These are phyloP conservation scores for Ammodytes dubius DNA, from an alignment of 2,113 vertebrate genomes.

Conservation along the genomic window DNA sequence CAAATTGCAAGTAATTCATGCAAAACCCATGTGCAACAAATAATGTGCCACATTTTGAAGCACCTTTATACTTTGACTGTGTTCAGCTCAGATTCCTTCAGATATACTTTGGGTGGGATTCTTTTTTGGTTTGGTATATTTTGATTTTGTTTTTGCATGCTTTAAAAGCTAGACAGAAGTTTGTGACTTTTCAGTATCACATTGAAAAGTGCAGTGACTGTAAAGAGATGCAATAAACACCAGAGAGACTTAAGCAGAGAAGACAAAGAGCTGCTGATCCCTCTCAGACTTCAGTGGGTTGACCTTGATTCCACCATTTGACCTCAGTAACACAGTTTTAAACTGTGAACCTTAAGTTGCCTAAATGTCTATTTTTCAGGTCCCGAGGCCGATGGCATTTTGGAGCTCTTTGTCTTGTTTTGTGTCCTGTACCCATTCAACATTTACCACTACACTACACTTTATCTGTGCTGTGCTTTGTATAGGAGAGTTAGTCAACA, in stretches of 20 bases:
- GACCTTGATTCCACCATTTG: constrained; percentile 16
- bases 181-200: constrained; percentile 39
- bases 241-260: constrained; percentile 15
- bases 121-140: constrained; percentile 37
- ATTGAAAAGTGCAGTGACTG: constrained; percentile 35
- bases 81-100: constrained; percentile 37
- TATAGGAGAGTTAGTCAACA: constrained; percentile 49
- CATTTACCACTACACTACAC: constrained; percentile 58
- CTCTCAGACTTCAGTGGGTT: constrained; percentile 6
- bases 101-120: constrained; percentile 26
- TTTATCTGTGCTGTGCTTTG: constrained; percentile 66
- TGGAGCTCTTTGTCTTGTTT: constrained; percentile 38
- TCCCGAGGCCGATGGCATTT: constrained; percentile 13
- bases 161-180: constrained; percentile 26
- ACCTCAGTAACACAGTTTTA: constrained; percentile 51
- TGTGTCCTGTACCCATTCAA: constrained; percentile 41
- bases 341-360: constrained; percentile 48
- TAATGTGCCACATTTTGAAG: constrained; percentile 30
- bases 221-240: constrained; percentile 55
- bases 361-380: constrained; percentile 55
- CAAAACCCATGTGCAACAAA: constrained; percentile 12
- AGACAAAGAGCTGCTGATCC: constrained; percentile 13
- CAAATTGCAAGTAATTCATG: neutral
- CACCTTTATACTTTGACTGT: constrained; percentile 47
- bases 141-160: constrained; percentile 57